phyloP scores from a whole-genome alignment of 2,797 vertebrate species.

The Coccyzus lansbergi region DNA sequence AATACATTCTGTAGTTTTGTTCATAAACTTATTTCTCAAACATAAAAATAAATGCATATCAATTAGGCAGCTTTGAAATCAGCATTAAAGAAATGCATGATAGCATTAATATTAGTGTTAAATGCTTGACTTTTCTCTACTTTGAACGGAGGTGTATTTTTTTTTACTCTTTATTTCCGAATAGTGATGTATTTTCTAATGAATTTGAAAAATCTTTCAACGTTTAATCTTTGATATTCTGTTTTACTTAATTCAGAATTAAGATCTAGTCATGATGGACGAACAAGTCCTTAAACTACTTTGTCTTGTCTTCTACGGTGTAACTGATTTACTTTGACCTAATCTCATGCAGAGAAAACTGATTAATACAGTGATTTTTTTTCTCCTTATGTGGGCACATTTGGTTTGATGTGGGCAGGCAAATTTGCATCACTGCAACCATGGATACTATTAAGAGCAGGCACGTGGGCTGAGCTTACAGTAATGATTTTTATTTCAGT shows the following conservation, averaged over 20 bases:
- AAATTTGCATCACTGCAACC: slow-evolving; percentile 80
- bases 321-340: slow-evolving; percentile 18
- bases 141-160: neutral
- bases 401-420: slow-evolving; percentile 75
- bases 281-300: neutral
- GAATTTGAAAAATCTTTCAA: neutral
- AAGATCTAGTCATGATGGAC: neutral
- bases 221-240: neutral
- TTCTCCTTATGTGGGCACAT: slow-evolving; percentile 72
- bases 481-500: slow-evolving; percentile 71
- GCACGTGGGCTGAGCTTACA: slow-evolving; percentile 65
- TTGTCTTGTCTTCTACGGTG: slow-evolving; percentile 9
- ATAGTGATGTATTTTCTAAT: neutral
- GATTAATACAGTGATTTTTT: slow-evolving; percentile 61
- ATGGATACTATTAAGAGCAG: slow-evolving; percentile 81
- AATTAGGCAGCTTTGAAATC: slow-evolving; percentile 12
- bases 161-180: neutral
- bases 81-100: neutral
- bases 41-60: slow-evolving; percentile 17
- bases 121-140: neutral
- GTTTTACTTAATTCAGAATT: neutral
- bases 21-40: neutral
- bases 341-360: slow-evolving; percentile 38
- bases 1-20: neutral
- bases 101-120: neutral